Evolutionary conservation across 2,888 invertebrate species (phyloP).

Genomic region (Abscondita cerata): DNA sequence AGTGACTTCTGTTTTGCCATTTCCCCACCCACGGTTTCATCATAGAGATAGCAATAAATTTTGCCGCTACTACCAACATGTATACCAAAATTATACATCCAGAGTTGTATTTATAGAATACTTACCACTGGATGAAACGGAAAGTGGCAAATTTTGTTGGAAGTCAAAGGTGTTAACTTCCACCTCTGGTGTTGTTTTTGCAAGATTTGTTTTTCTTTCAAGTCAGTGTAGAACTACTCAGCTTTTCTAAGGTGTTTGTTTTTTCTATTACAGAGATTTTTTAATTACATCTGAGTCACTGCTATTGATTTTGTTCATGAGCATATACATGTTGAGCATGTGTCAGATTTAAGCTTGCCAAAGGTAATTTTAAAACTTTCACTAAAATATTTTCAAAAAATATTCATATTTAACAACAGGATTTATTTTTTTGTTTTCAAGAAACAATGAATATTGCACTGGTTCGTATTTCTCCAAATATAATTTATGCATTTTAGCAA

Average conservation of each 20-base stretch:
- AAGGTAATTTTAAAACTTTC: too few relatives aligned
- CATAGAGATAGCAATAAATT: not conserved
- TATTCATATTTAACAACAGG: constrained; percentile 21
- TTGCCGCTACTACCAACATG: not conserved
- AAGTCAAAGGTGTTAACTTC: constrained; percentile 18
- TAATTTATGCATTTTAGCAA: constrained; percentile 2
- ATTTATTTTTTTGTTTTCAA: not conserved
- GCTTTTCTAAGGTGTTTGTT: too few relatives aligned
- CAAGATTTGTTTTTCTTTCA: constrained; percentile 14
- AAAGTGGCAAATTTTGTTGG: too few relatives aligned
- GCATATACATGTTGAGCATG: constrained; percentile 8
- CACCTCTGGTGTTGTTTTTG: not conserved
- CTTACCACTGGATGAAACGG: constrained; percentile 14
- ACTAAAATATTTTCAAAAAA: constrained; percentile 1
- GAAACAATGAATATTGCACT: not conserved
- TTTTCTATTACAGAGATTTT: not conserved
- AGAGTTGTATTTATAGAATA: constrained; percentile 16
- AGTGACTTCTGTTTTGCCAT: too few relatives aligned
- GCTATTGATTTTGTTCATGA: constrained; percentile 9
- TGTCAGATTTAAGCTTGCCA: too few relatives aligned
- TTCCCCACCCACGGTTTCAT: not conserved
- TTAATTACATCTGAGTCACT: constrained; percentile 4
- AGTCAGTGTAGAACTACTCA: constrained; percentile 10
- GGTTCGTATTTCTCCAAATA: constrained; percentile 9
- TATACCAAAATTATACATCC: constrained; percentile 16